Percentiles rank a stretch among this genome's conserved stretches.
phyloP scores from a whole-genome alignment of 2,888 invertebrate genomes.

The Apamea anceps region DNA sequence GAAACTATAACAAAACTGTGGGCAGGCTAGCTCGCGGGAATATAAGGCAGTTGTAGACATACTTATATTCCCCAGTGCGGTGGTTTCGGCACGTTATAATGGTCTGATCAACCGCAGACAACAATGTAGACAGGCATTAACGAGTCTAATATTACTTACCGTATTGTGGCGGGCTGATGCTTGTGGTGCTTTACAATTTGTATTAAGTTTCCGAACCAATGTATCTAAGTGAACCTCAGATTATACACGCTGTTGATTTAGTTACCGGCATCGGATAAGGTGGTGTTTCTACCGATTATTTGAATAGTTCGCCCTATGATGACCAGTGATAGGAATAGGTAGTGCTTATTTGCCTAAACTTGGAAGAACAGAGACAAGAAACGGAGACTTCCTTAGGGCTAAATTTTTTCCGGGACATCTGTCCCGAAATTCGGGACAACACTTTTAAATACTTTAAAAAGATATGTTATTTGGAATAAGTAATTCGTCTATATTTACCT shows the following conservation, averaged over 20 bases:
- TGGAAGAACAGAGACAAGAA: too few relatives aligned
- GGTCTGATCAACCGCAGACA: constrained; percentile 42
- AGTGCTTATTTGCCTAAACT: too few relatives aligned
- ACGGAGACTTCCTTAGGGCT: too few relatives aligned
- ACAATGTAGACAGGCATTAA: constrained; percentile 10
- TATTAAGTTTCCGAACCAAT: constrained; percentile 10
- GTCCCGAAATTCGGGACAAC: too few relatives aligned
- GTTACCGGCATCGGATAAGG: background rate
- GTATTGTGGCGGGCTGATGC: constrained; percentile 13
- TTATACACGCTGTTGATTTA: background rate
- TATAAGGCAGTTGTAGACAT: constrained; percentile 5
- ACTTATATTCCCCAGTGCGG: constrained; percentile 14
- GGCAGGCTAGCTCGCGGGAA: constrained; percentile 31
- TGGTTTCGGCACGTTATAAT: constrained; percentile 38
- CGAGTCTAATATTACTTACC: constrained; percentile 43
- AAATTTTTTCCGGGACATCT: too few relatives aligned
- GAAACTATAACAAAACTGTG: constrained; percentile 49
- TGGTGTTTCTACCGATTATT: too few relatives aligned
- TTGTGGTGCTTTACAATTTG: constrained; percentile 17
- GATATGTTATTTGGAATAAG: too few relatives aligned
- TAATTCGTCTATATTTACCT: too few relatives aligned
- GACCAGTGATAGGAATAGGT: too few relatives aligned
- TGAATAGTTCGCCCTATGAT: too few relatives aligned
- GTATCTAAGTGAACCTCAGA: background rate
- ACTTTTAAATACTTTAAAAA: too few relatives aligned